Conservation (phyloP, 1,140 invertebrate species). For the Psix sp. region DNA sequence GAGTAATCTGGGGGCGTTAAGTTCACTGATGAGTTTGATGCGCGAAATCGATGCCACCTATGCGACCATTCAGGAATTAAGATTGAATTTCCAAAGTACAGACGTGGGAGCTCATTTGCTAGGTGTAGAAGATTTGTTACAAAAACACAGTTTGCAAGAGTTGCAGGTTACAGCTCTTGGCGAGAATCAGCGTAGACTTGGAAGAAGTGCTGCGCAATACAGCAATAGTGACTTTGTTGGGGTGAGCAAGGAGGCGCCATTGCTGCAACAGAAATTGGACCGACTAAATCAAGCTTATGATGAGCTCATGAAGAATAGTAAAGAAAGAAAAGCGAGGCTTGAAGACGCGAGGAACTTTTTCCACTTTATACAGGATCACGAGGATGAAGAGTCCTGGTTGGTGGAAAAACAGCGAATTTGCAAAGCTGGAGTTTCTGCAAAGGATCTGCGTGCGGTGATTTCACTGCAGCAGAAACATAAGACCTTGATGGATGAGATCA, state of each 20-base stretch:
- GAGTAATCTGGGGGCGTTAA: slow-evolving; percentile 85
- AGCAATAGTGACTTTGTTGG: slow-evolving; percentile 63
- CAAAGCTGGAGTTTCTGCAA: slow-evolving; percentile 91
- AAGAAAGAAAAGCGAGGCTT: slow-evolving; percentile 86
- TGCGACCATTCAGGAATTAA: slow-evolving; percentile 87
- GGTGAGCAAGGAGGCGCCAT: slow-evolving; percentile 80
- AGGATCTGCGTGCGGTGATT: slow-evolving; percentile 93
- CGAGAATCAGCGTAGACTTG: slow-evolving; percentile 87
- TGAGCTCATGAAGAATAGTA: slow-evolving; percentile 84
- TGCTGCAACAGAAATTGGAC: slow-evolving; percentile 83
- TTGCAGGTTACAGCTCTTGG: slow-evolving; percentile 91
- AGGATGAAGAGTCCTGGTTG: slow-evolving; percentile 95
- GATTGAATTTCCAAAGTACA: slow-evolving; percentile 89
- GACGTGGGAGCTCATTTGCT: slow-evolving; percentile 94
- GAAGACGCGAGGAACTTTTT: slow-evolving; percentile 95
- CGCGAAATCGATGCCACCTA: slow-evolving; percentile 94
- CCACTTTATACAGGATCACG: slow-evolving; percentile 96
- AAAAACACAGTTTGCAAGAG: slow-evolving; percentile 94
- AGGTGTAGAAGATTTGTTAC: slow-evolving; percentile 94
- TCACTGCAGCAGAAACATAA: slow-evolving; percentile 97
- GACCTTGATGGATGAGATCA: slow-evolving; percentile 94
- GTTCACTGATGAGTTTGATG: slow-evolving; percentile 89
- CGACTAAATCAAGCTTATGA: slow-evolving; percentile 85
- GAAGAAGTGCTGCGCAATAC: slow-evolving; percentile 81
- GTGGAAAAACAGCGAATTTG: slow-evolving; percentile 95